Evolutionary conservation across 2,797 vertebrate genomes (phyloP), one percentile per base, ranked within the genome.

Genomic region (Sebastiscus tertius): DNA sequence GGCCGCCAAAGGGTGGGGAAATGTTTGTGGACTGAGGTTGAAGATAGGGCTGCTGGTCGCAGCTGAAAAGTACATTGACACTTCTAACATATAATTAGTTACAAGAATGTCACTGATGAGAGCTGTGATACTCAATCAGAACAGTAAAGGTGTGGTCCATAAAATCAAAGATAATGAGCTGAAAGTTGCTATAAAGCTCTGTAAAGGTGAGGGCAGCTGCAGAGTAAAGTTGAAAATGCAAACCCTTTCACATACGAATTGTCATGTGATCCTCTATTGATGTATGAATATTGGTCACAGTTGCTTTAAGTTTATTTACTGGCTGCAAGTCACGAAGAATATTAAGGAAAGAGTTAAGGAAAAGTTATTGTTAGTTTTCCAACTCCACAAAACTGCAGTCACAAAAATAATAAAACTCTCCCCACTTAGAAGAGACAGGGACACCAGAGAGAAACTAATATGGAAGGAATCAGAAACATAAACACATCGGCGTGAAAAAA

Each of bases 381-480:
- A 55, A 7, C 46, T 49, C 46, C 1, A 16, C 18, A 49, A 49
- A 49, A 52, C 65, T 61, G 54, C 64, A 56, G 29, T 54, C 75
- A 78, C 39, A 84, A 72, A 69, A 83, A 80, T 13, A 82, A 74
- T 54, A 79, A 22, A 77, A 73, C 6, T 13, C 22, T 73, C 31
- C 10, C 42, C 61, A 29, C 52, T 54, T 9, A 8, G 18, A 54
- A 77, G 42, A 67, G 64, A 81, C n/a, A 22, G 20, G 6, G 69
- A 68, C 55, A 68, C 8, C 29, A 27, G 36, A 77, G 52, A 79
- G 29, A 81, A 77, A 65, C 11, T 59, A 56, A 81, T 77, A 83
- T 71, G 69, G 71, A 84, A 84, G 65, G 61, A 77, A 84, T 80
- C 63, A 80, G 82, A 67, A 88, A 91, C 29, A 77, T 39, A 88